Conservation (phyloP, 2,797 vertebrate genomes). For the Urosaurus nigricauda region DNA sequence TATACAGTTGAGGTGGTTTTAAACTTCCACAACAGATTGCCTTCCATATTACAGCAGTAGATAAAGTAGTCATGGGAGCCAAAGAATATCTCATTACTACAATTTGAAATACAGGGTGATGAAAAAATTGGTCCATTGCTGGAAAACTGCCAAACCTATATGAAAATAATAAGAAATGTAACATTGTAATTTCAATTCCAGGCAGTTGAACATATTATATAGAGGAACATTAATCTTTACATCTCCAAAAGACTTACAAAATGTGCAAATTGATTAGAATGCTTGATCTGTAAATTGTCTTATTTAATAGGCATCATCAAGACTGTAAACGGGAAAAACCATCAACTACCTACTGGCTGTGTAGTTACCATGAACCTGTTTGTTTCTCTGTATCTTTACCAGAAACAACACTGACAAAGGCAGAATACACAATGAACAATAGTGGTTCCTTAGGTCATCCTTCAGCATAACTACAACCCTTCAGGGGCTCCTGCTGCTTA, state of each 20-base stretch:
- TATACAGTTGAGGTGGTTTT: slow-evolving; percentile 88
- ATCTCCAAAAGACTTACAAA: background rate
- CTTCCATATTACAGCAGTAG: slow-evolving; percentile 88
- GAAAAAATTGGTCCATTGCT: slow-evolving; percentile 93
- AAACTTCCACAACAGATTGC: slow-evolving; percentile 89
- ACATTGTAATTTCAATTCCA: slow-evolving; percentile 23
- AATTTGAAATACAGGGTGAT: slow-evolving; percentile 85
- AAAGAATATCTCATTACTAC: slow-evolving; percentile 83
- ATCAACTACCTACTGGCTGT: background rate
- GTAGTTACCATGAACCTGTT: background rate
- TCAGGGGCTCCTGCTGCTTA: too few relatives aligned
- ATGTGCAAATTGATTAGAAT: background rate
- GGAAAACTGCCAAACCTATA: slow-evolving; percentile 89
- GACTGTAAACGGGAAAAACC: background rate
- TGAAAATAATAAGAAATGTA: slow-evolving; percentile 45
- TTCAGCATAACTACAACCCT: too few relatives aligned
- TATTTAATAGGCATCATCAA: background rate
- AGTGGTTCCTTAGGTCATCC: too few relatives aligned
- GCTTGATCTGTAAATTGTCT: background rate
- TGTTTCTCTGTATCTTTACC: background rate
- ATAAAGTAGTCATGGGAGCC: slow-evolving; percentile 91
- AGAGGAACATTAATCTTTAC: background rate
- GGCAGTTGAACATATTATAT: background rate
- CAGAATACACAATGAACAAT: too few relatives aligned
- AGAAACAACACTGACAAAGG: background rate